These are phyloP conservation scores for Asarcornis scutulata DNA, from an alignment of 2,113 vertebrate genomes.

Conservation along the genomic window DNA sequence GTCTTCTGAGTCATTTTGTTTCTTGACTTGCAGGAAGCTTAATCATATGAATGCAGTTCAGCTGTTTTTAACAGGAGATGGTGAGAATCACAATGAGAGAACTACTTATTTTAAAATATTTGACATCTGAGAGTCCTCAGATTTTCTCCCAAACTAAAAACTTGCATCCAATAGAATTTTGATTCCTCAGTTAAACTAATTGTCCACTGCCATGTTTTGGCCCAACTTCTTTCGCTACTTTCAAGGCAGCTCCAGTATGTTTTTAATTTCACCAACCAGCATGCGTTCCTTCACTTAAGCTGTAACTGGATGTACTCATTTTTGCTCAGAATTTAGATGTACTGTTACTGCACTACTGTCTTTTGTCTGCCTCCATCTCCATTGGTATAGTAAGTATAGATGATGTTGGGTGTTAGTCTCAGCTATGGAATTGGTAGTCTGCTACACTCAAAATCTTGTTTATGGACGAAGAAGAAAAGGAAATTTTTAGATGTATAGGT, in stretches of 20 bases:
- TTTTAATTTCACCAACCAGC: neutral
- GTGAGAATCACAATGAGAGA: neutral
- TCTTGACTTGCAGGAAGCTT: conserved; percentile 7
- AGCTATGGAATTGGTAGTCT: neutral
- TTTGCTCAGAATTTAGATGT: neutral
- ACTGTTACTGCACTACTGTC: neutral
- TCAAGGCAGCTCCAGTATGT: neutral
- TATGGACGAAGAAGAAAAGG: neutral
- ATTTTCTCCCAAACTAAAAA: neutral
- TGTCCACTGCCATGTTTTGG: neutral
- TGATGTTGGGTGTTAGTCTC: neutral
- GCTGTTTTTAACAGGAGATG: neutral
- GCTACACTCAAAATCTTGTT: neutral
- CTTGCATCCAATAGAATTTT: neutral
- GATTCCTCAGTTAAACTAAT: neutral
- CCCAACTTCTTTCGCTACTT: neutral
- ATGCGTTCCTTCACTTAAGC: neutral
- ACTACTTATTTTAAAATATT: neutral
- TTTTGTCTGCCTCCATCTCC: neutral
- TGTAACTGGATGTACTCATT: neutral
- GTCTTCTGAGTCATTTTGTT: conserved; percentile 25
- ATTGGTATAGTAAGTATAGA: neutral
- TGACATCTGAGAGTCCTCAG: neutral
- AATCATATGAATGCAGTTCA: neutral
- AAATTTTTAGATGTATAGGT: neutral